Evolutionary conservation across 1,140 invertebrate genomes (phyloP).

Genomic region (Saccostrea echinata): DNA sequence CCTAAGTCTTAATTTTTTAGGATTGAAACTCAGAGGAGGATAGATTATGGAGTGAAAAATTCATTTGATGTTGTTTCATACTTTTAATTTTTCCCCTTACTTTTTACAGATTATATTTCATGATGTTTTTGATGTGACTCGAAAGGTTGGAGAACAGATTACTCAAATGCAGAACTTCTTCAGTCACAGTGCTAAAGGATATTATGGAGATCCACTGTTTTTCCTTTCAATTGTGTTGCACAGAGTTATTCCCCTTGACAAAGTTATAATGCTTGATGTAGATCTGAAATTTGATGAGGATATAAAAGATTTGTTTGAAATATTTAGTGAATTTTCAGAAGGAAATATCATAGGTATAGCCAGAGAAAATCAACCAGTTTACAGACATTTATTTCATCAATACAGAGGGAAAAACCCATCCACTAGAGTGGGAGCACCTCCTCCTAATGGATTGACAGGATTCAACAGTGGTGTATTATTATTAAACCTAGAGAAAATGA

Average conservation of each 20-base stretch:
- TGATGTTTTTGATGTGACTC: constrained; percentile 84
- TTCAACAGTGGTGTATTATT: constrained; percentile 91
- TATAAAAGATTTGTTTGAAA: constrained; percentile 84
- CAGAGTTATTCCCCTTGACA: constrained; percentile 83
- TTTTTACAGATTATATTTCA: constrained; percentile 83
- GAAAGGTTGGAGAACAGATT: constrained; percentile 85
- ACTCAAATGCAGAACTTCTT: constrained; percentile 87
- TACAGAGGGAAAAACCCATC: constrained; percentile 85
- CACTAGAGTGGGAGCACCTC: constrained; percentile 84
- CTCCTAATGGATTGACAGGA: constrained; percentile 86
- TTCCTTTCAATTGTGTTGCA: constrained; percentile 90
- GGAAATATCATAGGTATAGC: constrained; percentile 87
- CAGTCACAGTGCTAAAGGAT: constrained; percentile 88
- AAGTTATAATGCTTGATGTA: constrained; percentile 88
- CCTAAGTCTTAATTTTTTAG: too few relatives aligned
- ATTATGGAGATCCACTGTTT: constrained; percentile 91
- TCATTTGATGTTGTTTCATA: too few relatives aligned
- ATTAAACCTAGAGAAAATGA: constrained; percentile 86
- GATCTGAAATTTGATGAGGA: constrained; percentile 89
- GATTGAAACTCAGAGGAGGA: too few relatives aligned
- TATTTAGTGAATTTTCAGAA: constrained; percentile 85
- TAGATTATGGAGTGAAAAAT: too few relatives aligned
- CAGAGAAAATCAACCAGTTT: constrained; percentile 90
- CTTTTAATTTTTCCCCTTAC: not conserved
- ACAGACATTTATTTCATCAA: constrained; percentile 87